Percentiles rank a stretch among this genome's conserved stretches.
These are phyloP conservation scores for Drosophila tristis DNA, from an alignment of 1,140 invertebrate genomes.

Conservation along the genomic window DNA sequence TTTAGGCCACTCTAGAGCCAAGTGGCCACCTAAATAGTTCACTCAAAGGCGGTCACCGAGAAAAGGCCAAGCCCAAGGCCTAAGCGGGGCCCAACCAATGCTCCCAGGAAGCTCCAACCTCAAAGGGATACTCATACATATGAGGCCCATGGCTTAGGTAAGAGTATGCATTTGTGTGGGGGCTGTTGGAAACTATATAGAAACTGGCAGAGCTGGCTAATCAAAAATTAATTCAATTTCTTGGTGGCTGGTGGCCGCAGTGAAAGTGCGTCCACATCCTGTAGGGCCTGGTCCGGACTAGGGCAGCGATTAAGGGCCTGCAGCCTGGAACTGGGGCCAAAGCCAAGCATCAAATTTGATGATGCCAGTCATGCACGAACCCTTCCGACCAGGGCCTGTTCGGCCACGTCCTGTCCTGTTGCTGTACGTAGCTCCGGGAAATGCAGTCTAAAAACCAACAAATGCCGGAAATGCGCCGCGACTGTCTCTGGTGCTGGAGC, in stretches of 20 bases:
- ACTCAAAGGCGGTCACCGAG: no score
- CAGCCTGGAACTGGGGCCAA: slow-evolving; percentile 31
- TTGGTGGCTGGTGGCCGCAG: slow-evolving; percentile 21
- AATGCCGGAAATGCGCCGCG: slow-evolving; percentile 69
- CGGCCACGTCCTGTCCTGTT: slow-evolving; percentile 26
- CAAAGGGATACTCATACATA: no score
- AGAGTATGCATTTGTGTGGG: slow-evolving; percentile 21
- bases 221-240: slow-evolving; percentile 79
- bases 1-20: no score
- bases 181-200: slow-evolving; percentile 10
- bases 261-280: slow-evolving; percentile 58
- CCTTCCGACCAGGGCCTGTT: slow-evolving; percentile 10
- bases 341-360: slow-evolving; percentile 68
- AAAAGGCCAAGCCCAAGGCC: no score
- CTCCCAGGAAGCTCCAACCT: no score
- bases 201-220: slow-evolving; percentile 50
- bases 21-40: no score
- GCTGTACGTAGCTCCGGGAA: slow-evolving; percentile 49
- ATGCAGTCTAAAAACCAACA: slow-evolving; percentile 75
- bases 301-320: slow-evolving; percentile 35
- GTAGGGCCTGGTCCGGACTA: slow-evolving; percentile 24
- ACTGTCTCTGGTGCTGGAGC: slow-evolving; percentile 40
- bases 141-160: no score
- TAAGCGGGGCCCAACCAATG: no score
- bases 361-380: slow-evolving; percentile 45